A percentile compares a stretch with the other conserved stretches of the same genome.
Evolutionary conservation across 2,888 invertebrate genomes (phyloP).

Genomic region (Scelioninae gen. 1): DNA sequence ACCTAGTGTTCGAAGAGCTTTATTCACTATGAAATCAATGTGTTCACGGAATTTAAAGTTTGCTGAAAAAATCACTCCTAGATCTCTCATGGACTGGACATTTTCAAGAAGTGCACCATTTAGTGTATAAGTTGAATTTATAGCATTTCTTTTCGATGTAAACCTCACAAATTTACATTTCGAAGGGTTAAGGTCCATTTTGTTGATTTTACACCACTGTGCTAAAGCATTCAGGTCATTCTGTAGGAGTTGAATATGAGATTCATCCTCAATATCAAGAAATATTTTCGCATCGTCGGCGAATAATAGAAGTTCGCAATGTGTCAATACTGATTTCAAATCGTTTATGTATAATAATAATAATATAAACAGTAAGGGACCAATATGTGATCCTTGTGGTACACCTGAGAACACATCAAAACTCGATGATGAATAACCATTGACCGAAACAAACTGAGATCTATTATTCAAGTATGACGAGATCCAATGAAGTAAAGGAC

Average conservation of each 20-base stretch:
- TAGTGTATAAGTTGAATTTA: not conserved
- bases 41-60: constrained; percentile 8
- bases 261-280: not conserved
- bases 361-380: constrained; percentile 6
- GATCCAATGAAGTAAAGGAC: not conserved
- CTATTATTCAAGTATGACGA: not conserved
- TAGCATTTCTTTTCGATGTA: not conserved
- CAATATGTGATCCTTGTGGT: constrained; percentile 24
- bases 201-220: not conserved
- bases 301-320: constrained; percentile 6
- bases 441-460: not conserved
- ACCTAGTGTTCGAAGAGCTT: not conserved
- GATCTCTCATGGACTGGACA: not conserved
- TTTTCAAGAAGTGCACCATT: not conserved
- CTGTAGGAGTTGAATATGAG: not conserved
- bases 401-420: constrained; percentile 7
- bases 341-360: constrained; percentile 31
- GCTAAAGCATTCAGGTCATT: not conserved
- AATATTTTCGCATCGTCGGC: constrained; percentile 23
- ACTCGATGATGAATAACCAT: not conserved
- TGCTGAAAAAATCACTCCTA: not conserved
- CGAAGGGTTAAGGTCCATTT: not conserved
- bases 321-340: not conserved
- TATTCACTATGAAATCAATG: not conserved
- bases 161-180: not conserved